Evolutionary conservation across 1,140 invertebrate genomes (phyloP).

Genomic region (Spodoptera litura): DNA sequence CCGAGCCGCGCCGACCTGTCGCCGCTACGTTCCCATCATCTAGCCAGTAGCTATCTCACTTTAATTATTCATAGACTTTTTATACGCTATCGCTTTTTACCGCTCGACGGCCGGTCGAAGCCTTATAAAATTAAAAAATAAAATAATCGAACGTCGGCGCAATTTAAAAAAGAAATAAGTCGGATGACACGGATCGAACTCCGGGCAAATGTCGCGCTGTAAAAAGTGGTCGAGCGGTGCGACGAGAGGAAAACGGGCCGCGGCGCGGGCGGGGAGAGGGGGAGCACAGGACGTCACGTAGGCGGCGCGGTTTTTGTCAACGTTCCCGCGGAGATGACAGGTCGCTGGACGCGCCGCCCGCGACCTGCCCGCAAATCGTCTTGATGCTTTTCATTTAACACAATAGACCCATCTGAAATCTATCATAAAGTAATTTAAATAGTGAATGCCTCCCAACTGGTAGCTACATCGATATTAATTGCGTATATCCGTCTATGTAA

Average conservation of each 20-base stretch:
- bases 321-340: slow-evolving; percentile 85
- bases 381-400: slow-evolving; percentile 77
- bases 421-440: slow-evolving; percentile 23
- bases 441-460: not conserved
- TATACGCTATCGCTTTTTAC: slow-evolving; percentile 82
- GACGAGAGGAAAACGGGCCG: slow-evolving; percentile 50
- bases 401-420: slow-evolving; percentile 26
- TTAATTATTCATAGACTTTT: slow-evolving; percentile 86
- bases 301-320: slow-evolving; percentile 85
- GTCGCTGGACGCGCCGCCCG: slow-evolving; percentile 79
- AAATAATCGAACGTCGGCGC: slow-evolving; percentile 80
- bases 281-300: slow-evolving; percentile 82
- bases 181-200: slow-evolving; percentile 85
- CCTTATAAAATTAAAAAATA: slow-evolving; percentile 84
- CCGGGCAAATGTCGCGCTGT: slow-evolving; percentile 85
- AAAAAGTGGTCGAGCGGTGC: slow-evolving; percentile 81
- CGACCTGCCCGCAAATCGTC: slow-evolving; percentile 72
- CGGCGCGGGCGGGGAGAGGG: slow-evolving; percentile 48
- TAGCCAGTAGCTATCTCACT: slow-evolving; percentile 84
- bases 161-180: slow-evolving; percentile 85
- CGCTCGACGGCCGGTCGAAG: slow-evolving; percentile 74
- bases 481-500: slow-evolving; percentile 5
- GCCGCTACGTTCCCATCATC: slow-evolving; percentile 83
- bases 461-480: slow-evolving; percentile 26
- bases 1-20: slow-evolving; percentile 77